Conservation (phyloP, 2,113 vertebrate genomes). For the Dendropsophus ebraccatus region DNA sequence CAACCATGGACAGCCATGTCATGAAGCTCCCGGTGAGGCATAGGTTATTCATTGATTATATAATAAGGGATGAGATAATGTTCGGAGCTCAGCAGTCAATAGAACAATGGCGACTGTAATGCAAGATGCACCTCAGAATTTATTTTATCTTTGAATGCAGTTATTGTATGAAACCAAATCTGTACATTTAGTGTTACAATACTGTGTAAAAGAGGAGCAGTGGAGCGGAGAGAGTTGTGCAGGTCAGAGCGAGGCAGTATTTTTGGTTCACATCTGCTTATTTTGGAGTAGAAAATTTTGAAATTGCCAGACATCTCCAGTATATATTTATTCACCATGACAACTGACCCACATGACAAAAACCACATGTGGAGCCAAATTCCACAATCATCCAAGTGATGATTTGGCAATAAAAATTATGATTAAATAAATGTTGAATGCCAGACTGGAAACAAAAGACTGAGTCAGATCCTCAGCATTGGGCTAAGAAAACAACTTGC, state of each 20-base stretch:
- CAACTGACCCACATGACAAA: conserved; percentile 29
- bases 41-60: too few relatives aligned
- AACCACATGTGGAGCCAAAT: background rate
- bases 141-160: background rate
- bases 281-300: background rate
- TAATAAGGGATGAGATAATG: too few relatives aligned
- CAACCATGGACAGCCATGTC: too few relatives aligned
- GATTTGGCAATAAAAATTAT: background rate
- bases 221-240: background rate
- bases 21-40: too few relatives aligned
- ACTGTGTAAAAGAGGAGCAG: background rate
- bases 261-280: conserved; percentile 9
- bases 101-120: too few relatives aligned
- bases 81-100: too few relatives aligned
- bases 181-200: background rate
- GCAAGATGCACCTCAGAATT: too few relatives aligned
- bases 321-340: conserved; percentile 42
- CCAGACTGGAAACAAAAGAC: background rate
- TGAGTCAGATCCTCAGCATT: background rate
- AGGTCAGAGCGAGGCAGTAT: background rate
- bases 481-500: background rate
- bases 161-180: background rate
- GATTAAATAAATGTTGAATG: background rate
- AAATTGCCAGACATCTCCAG: background rate
- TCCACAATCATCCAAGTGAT: background rate